Evolutionary conservation across 2,797 vertebrate genomes (phyloP).

Genomic region (Pempheris klunzingeri): DNA sequence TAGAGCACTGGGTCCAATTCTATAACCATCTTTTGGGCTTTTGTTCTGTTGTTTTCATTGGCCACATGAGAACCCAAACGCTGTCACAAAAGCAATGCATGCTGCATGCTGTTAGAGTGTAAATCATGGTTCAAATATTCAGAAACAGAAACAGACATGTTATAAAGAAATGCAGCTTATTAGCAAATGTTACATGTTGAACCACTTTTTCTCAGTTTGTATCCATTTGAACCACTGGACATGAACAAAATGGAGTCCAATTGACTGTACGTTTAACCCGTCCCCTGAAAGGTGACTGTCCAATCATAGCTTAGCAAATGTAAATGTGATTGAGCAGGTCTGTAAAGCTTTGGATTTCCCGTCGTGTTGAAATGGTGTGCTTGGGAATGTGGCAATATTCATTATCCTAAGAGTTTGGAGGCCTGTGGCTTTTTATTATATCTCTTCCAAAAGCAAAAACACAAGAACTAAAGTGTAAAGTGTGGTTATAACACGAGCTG

Average conservation of each 20-base stretch:
- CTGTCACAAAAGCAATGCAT: not conserved
- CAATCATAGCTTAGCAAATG: not conserved
- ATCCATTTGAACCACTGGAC: not conserved
- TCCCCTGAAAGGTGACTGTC: not conserved
- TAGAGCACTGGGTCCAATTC: not conserved
- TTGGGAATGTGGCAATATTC: not conserved
- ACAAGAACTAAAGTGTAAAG: not conserved
- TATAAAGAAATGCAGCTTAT: not conserved
- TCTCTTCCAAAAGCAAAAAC: not conserved
- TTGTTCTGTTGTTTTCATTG: not conserved
- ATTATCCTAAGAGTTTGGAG: not conserved
- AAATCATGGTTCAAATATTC: not conserved
- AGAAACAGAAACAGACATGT: not conserved
- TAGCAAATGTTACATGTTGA: not conserved
- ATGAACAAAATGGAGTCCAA: slow-evolving; percentile 29
- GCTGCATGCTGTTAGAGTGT: not conserved
- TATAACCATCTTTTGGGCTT: not conserved
- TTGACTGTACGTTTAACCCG: not conserved
- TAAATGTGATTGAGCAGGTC: not conserved
- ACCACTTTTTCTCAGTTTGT: slow-evolving; percentile 16
- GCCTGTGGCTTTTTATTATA: not conserved
- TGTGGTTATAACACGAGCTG: not conserved
- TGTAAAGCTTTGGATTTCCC: not conserved
- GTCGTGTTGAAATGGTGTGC: not conserved
- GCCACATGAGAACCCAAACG: not conserved